Conservation (phyloP, 2,797 vertebrate genomes). For the Trichosurus vulpecula region DNA sequence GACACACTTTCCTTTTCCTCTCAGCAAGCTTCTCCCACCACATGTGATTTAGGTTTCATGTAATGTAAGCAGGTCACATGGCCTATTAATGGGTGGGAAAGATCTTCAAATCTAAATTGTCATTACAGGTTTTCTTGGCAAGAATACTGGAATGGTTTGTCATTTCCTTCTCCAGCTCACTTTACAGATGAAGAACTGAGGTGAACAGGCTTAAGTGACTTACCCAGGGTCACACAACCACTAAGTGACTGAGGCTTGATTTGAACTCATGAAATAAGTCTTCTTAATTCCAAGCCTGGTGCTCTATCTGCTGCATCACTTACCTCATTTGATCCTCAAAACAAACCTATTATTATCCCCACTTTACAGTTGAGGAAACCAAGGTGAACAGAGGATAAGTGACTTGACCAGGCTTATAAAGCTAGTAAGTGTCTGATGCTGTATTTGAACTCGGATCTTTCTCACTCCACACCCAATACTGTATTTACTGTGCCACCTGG, state of each 20-base stretch:
- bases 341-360: neutral
- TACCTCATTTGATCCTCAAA: neutral
- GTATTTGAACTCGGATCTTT: neutral
- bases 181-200: neutral
- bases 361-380: neutral
- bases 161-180: neutral
- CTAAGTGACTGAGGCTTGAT: neutral
- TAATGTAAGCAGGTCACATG: too few relatives aligned
- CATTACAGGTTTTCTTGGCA: neutral
- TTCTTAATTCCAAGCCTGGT: neutral
- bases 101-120: too few relatives aligned
- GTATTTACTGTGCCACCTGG: neutral
- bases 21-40: too few relatives aligned
- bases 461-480: neutral
- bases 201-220: neutral
- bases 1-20: too few relatives aligned
- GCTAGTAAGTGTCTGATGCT: neutral
- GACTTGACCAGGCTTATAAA: neutral
- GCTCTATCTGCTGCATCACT: neutral
- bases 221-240: neutral
- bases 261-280: neutral
- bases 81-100: too few relatives aligned
- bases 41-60: too few relatives aligned
- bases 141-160: neutral
- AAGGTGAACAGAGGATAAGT: neutral